Base-by-base conservation (phyloP, 2,113 vertebrate species). In the Genyomyrus donnyi region DNA sequence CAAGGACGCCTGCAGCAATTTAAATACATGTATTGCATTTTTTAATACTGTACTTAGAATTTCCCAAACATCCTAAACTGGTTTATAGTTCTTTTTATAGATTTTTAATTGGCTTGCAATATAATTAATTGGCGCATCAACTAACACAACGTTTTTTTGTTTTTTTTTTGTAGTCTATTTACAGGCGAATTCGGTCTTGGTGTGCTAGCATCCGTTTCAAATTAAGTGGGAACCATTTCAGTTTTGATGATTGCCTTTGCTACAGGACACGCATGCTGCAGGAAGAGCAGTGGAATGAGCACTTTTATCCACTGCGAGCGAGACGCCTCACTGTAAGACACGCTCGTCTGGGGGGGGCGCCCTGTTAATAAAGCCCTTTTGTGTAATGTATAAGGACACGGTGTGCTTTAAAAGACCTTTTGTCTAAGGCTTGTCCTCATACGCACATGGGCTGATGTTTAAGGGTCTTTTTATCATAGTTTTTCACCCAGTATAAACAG, bases 1-100 rank as follows among this genome's bases (percentile, higher is more conserved):
- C 95, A 95, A 96, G 93, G 93, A 87, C 27, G 96, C 96, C 94
- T 91, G 84, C 87, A 95, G 96, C 95, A 48, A 94, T 95, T 95
- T 93, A 96, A 95, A 96, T 95, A 96, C 95, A 96, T 94, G 95
- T 96, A 96, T 96, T 96, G 95, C 96, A 96, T 96, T 96, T 96
- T 96, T 96, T 96, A 96, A 96, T 96, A 96, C 95, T 94, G 94
- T 96, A 96, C 96, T 96, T 96, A 96, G 95, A 96, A 96, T 96
- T 96, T 96, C 94, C 96, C 96, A 96, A 96, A 96, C 96, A 96
- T 95, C 96, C 95, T 96, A 94, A 96, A 96, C 96, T 95, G 92
- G 94, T 96, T 95, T 95, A 95, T 96, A 95, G 94, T 96, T 96
- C 95, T 96, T 95, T 89, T 96, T 95, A 96, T 95, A 96, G 96